Conservation (phyloP, 2,113 vertebrate species). For the Pelmatolapia mariae region DNA sequence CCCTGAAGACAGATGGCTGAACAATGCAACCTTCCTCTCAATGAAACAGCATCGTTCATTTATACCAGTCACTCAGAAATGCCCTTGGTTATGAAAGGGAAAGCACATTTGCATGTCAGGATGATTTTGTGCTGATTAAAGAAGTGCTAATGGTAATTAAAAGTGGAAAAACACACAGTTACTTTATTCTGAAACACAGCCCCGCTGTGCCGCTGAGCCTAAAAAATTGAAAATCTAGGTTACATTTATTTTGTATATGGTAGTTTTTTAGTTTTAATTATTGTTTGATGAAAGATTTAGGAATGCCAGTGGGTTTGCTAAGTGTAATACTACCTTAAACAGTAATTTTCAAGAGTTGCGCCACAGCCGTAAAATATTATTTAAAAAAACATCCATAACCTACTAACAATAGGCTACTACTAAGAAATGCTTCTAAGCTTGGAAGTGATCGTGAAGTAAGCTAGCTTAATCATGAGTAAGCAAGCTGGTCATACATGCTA, state of each 20-base stretch:
- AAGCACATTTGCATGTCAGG: not conserved
- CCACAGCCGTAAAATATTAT: not conserved
- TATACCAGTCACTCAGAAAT: not conserved
- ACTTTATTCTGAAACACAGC: not conserved
- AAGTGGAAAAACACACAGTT: not conserved
- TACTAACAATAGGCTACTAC: not conserved
- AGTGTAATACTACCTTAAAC: not conserved
- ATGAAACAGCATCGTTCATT: not conserved
- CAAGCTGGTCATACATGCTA: not conserved
- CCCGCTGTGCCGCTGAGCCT: rapidly evolving
- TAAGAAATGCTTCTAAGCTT: not conserved
- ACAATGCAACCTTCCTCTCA: not conserved
- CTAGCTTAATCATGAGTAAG: not conserved
- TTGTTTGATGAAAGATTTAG: not conserved
- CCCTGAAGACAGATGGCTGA: conserved; percentile 13
- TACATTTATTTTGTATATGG: not conserved
- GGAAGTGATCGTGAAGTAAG: not conserved
- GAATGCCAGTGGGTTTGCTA: not conserved
- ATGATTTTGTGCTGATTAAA: not conserved
- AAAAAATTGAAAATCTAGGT: not conserved
- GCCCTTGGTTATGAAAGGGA: not conserved
- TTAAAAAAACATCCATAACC: not conserved
- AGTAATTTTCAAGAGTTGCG: not conserved
- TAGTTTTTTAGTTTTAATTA: not conserved
- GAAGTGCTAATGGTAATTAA: not conserved